Conservation (phyloP, 2,797 vertebrate species). For the Poecilia velifera region DNA sequence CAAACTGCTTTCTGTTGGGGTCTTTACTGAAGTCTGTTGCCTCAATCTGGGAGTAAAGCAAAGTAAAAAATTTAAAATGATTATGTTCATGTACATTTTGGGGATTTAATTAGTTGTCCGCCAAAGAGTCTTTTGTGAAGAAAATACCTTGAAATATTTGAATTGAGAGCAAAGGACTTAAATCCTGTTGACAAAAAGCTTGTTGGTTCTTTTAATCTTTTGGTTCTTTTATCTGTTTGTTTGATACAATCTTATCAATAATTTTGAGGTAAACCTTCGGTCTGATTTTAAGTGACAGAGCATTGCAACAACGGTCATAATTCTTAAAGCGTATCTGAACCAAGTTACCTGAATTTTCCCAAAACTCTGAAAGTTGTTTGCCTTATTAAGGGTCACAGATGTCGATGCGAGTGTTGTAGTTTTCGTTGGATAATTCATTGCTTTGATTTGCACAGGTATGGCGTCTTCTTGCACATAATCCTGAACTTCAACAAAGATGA, state of each 20-base stretch:
- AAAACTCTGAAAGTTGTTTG: conserved; percentile 43
- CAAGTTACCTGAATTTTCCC: conserved; percentile 53
- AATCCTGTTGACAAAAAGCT: no score
- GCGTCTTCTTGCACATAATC: not conserved
- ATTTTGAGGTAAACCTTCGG: not conserved
- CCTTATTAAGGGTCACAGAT: conserved; percentile 28
- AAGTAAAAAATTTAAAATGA: not conserved
- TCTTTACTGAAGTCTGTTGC: conserved; percentile 9
- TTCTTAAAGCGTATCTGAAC: not conserved
- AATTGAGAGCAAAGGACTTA: no score
- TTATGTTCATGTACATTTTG: not conserved
- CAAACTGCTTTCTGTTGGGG: conserved; percentile 61
- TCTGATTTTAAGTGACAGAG: no score
- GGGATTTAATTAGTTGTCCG: not conserved
- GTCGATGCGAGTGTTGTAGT: not conserved
- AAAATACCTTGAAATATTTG: no score
- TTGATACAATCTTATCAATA: no score
- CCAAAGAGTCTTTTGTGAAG: not conserved
- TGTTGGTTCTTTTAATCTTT: no score
- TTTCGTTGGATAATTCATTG: conserved; percentile 38
- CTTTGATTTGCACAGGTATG: not conserved
- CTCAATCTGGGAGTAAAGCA: conserved; percentile 49
- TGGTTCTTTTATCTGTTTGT: no score
- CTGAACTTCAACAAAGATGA: conserved; percentile 3
- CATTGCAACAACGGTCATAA: not conserved